phyloP scores from a whole-genome alignment of 1,140 invertebrate species.

The Olivierus martensii region DNA sequence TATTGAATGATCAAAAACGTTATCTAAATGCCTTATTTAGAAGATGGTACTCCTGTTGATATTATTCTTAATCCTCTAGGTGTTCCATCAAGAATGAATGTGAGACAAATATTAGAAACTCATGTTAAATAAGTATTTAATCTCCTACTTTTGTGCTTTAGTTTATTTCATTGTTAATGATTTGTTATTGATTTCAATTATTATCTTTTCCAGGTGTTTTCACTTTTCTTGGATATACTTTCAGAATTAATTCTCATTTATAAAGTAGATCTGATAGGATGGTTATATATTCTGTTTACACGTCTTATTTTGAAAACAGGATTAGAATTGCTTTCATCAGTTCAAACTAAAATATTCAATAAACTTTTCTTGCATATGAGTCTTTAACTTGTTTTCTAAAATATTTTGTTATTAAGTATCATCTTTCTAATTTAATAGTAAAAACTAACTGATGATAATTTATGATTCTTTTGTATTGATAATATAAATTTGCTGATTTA shows the following conservation, averaged over 20 bases:
- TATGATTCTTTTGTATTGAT: no score
- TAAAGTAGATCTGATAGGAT: slow-evolving; percentile 69
- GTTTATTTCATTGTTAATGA: no score
- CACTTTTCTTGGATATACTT: slow-evolving; percentile 78
- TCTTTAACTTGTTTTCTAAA: no score
- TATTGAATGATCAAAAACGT: no score
- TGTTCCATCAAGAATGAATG: slow-evolving; percentile 17
- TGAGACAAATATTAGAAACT: slow-evolving; percentile 13
- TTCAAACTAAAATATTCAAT: slow-evolving; percentile 74
- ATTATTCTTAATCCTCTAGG: slow-evolving; percentile 19
- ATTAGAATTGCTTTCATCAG: slow-evolving; percentile 72
- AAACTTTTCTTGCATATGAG: no score
- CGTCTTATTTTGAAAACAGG: slow-evolving; percentile 74
- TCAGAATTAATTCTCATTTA: slow-evolving; percentile 77
- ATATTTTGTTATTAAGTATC: no score
- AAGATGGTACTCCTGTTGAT: slow-evolving; percentile 18
- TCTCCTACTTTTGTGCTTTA: no score
- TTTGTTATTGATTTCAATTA: slow-evolving; percentile 1
- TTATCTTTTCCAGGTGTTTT: slow-evolving; percentile 49
- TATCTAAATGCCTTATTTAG: slow-evolving; percentile 19
- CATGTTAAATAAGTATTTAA: no score
- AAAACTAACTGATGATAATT: no score
- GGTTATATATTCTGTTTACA: slow-evolving; percentile 73
- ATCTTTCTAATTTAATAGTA: no score
- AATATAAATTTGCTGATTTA: no score